These are phyloP conservation scores for Corythaeola cristata DNA, from an alignment of 2,113 vertebrate species.

Conservation along the genomic window DNA sequence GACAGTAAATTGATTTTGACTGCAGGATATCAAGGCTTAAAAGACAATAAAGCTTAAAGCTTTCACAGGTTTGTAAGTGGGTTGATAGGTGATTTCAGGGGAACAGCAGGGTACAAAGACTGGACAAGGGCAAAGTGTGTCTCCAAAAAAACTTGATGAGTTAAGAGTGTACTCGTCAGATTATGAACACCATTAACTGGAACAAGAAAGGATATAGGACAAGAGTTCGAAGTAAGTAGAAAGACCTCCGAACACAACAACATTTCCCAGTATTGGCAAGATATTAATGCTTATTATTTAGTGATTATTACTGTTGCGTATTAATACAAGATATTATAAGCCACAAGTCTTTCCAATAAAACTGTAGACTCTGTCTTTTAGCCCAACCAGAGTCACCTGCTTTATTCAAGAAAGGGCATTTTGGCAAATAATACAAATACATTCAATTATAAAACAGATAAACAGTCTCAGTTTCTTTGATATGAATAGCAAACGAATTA, in stretches of 20 bases:
- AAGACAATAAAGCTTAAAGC: not conserved
- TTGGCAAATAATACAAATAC: not conserved
- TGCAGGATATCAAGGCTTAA: not conserved
- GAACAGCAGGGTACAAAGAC: not conserved
- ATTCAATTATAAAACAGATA: constrained; percentile 8
- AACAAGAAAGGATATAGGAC: not conserved
- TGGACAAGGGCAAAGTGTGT: not conserved
- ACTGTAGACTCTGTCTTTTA: not conserved
- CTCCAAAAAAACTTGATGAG: not conserved
- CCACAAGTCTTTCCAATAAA: not conserved
- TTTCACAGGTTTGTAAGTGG: not conserved
- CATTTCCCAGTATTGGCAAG: not conserved
- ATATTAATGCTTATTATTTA: not conserved
- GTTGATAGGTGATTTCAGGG: not conserved
- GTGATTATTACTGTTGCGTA: not conserved
- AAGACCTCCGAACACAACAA: not conserved
- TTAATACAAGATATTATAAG: not conserved
- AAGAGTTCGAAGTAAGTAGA: not conserved
- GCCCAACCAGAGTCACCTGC: not conserved
- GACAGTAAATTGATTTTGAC: constrained; percentile 18
- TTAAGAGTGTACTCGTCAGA: not conserved
- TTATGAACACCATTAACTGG: not conserved
- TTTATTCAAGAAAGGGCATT: not conserved
- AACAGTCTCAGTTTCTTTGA: constrained; percentile 47
- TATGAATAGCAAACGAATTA: constrained; percentile 75